Evolutionary conservation across 2,888 invertebrate genomes (phyloP), one percentile per base, ranked within the genome.

Genomic region (Crematogaster levior): DNA sequence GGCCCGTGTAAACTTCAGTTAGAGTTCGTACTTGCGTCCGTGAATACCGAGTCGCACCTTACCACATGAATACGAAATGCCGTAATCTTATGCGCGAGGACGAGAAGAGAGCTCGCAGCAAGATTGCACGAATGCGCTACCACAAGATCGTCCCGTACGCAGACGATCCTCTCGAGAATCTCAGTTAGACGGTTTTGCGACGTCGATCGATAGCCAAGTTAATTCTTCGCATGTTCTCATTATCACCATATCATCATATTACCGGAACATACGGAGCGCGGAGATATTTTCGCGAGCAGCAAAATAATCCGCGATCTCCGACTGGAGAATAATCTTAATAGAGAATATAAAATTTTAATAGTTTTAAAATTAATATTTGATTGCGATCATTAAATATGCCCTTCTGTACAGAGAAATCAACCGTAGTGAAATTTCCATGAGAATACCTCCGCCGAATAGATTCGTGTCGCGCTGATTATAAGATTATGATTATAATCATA

Each of bases 21-120:
- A 80, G 84, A 89, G 88, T 89, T 90, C 73, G 85, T 87, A 87
- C 84, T 68, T 85, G 84, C 83, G 82, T 73, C 85, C 83, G 60
- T 82, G 86, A 86, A 86, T 85, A 84, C 88, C 87, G 85, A 85
- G 86, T 84, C 85, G 84, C 87, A 84, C 85, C 89, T 88, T 85
- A 85, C 84, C 84, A 81, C 85, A 86, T 90, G 89, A 90, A 88
- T 90, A 90, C 89, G 85, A 89, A 90, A 90, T 89, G 83, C 84
- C 72, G 85, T 89, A 90, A 90, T 90, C 87, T 88, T 86, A 74
- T 61, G 80, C 65, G 70, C 46, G 53, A 37, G 34, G 81, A 68
- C 24, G 60, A 72, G 61, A 72, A 56, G 74, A 6, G 30, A 72
- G 58, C 34, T 83, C 48, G 65, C 53, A 43, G 68, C 83, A 81